phyloP scores from a whole-genome alignment of 1,140 invertebrate genomes.

The Drosophila nigromelanica region DNA sequence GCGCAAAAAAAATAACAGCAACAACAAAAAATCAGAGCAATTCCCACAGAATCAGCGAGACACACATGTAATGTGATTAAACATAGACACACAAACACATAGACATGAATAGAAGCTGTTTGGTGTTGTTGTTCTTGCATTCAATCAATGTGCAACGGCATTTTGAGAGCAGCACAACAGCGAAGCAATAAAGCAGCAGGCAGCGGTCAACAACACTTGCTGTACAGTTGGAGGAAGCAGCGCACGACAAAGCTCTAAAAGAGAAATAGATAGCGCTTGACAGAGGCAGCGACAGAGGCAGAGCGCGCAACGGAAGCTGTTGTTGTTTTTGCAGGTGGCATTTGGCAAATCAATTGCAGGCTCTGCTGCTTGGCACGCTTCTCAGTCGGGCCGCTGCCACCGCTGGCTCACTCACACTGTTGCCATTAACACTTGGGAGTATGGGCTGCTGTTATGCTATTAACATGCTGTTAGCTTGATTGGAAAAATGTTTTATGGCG shows the following conservation, averaged over 20 bases:
- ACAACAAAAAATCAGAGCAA: conserved; percentile 70
- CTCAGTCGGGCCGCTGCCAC: conserved; percentile 2
- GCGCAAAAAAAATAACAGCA: conserved; percentile 8
- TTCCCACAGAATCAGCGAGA: conserved; percentile 73
- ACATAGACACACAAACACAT: conserved; percentile 35
- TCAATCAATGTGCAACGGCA: conserved; percentile 77
- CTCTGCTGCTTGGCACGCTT: conserved; percentile 55
- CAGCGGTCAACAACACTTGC: conserved; percentile 78
- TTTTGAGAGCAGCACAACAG: conserved; percentile 57
- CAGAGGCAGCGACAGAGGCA: conserved; percentile 14
- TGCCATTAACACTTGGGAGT: conserved; percentile 36
- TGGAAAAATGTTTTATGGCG: conserved; percentile 77
- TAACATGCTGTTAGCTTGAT: conserved; percentile 81
- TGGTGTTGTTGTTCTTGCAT: conserved; percentile 57
- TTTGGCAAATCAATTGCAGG: conserved; percentile 49
- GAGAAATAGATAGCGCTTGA: conserved; percentile 20
- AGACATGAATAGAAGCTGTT: conserved; percentile 19
- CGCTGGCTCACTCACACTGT: conserved; percentile 6
- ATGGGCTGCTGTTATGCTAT: conserved; percentile 63
- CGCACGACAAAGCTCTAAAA: conserved; percentile 23
- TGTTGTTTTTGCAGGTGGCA: conserved; percentile 42
- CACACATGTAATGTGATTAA: conserved; percentile 66
- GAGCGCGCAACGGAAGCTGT: conserved; percentile 29
- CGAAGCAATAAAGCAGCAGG: conserved; percentile 4
- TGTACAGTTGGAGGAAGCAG: conserved; percentile 58